These are phyloP conservation scores for Calliphora vomitoria DNA, from an alignment of 2,888 invertebrate genomes.

Conservation along the genomic window DNA sequence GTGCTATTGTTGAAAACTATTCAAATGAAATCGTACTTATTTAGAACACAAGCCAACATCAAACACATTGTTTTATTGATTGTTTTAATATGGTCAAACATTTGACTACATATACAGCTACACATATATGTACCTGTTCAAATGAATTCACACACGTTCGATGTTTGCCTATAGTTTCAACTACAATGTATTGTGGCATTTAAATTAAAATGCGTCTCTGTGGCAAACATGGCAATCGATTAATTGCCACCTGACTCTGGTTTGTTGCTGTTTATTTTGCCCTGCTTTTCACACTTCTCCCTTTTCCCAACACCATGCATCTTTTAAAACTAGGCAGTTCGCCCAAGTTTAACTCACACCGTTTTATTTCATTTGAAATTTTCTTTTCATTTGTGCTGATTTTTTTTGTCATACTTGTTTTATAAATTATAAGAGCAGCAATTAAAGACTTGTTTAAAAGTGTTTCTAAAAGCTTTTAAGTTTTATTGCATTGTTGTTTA, in stretches of 20 bases:
- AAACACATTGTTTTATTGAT: slow-evolving; percentile 37
- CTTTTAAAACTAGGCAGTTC: not conserved
- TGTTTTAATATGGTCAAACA: slow-evolving; percentile 36
- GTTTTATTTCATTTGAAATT: not conserved
- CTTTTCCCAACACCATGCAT: not conserved
- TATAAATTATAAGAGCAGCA: slow-evolving; percentile 19
- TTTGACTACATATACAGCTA: not conserved
- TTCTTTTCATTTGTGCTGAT: slow-evolving; percentile 40
- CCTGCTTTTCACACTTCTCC: not conserved
- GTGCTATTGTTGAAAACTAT: slow-evolving; percentile 4
- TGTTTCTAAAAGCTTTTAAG: slow-evolving; percentile 38
- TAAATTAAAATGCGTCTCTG: slow-evolving; percentile 45
- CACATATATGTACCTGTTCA: slow-evolving; percentile 8
- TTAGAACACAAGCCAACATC: slow-evolving; percentile 30
- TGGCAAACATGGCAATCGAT: slow-evolving; percentile 34
- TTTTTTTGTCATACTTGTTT: not conserved
- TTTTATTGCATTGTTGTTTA: slow-evolving; percentile 47
- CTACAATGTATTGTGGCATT: slow-evolving; percentile 43
- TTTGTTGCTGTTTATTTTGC: slow-evolving; percentile 6
- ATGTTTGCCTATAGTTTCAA: slow-evolving; percentile 33
- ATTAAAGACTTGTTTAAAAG: slow-evolving; percentile 57
- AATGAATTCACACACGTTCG: slow-evolving; percentile 38
- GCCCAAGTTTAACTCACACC: not conserved
- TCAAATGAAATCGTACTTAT: slow-evolving; percentile 31
- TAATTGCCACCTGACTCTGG: slow-evolving; percentile 46